These are phyloP conservation scores for Lepidostoma basale DNA, from an alignment of 1,140 invertebrate species.

Conservation along the genomic window DNA sequence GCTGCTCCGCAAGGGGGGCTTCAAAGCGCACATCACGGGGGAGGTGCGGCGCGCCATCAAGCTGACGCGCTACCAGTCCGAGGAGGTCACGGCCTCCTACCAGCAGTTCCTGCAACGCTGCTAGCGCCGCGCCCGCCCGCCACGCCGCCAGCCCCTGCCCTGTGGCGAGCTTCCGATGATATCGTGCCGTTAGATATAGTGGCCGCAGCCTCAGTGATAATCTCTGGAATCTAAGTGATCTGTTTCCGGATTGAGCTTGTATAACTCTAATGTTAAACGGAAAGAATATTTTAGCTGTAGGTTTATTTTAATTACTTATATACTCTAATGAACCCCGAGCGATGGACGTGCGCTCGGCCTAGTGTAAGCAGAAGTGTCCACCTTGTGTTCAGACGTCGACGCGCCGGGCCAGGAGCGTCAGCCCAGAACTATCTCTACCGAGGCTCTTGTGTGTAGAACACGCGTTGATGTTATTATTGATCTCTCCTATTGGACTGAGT, in stretches of 20 bases:
- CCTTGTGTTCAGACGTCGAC: slow-evolving; percentile 38
- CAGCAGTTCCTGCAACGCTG: slow-evolving; percentile 57
- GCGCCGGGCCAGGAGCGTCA: background rate
- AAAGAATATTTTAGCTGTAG: background rate
- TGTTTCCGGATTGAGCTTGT: slow-evolving; percentile 16
- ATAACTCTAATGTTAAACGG: slow-evolving; percentile 8
- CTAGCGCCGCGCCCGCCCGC: slow-evolving; percentile 52
- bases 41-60: slow-evolving; percentile 88
- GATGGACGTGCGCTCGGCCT: slow-evolving; percentile 23
- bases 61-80: slow-evolving; percentile 89
- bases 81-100: slow-evolving; percentile 61
- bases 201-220: slow-evolving; percentile 1
- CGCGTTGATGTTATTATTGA: background rate
- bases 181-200: slow-evolving; percentile 23
- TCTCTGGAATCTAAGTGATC: slow-evolving; percentile 19
- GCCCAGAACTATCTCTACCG: background rate
- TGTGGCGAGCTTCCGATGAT: background rate
- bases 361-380: slow-evolving; percentile 31
- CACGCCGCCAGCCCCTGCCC: slow-evolving; percentile 8
- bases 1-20: slow-evolving; percentile 94
- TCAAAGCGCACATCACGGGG: slow-evolving; percentile 87
- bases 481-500: background rate
- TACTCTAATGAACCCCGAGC: background rate
- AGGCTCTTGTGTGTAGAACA: background rate
- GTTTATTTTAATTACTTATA: background rate